Evolutionary conservation across 2,888 invertebrate genomes (phyloP), one percentile per base, ranked within the genome.

Genomic region (Neoscelio sp.): DNA sequence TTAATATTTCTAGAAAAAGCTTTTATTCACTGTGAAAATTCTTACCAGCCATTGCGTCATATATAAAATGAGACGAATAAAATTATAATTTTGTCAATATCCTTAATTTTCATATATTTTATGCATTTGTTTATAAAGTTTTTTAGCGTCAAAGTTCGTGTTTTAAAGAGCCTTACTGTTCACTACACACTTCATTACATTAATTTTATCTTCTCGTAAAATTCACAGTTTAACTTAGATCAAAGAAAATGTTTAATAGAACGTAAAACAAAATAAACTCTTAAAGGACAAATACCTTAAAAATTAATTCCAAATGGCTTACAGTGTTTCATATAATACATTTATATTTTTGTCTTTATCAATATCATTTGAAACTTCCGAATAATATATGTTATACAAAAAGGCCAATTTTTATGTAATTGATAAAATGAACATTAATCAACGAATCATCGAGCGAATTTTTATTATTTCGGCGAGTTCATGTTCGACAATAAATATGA

Each of bases 401-500:
- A 48, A 48, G 15, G 15, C 8, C 48, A 8, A 35, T 35, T 35
- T 35, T 10, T 13, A 35, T 35, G 13, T 35, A 42, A 42, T 42
- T 42, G 15, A 42, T 17, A 42, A 42, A 17, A 42, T 17, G 18
- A 4, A 50, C 26, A 28, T 48, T 30, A 54, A 67, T 54, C 44
- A 67, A 42, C 50, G 40, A 54, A 17, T 5, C 13, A 42, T 42
- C 33, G 15, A 54, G 7, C 12, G 44, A 23, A 33, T 44, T 33
- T 54, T 54, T 23, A 67, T 54, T 44, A 67, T n/a, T 18, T 50
- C 23, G 44, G 20, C 5, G 17, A 67, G 30, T 54, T 42, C 10
- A 38, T 30, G 33, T 33, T 67, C 13, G 23, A 54, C 13, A 44
- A 67, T 33, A 67, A 67, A 44, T 44, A 44, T 30, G 28, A 67